Percentiles rank a stretch among this genome's conserved stretches.
phyloP scores from a whole-genome alignment of 2,888 invertebrate genomes.

The Apodemia duryi region DNA sequence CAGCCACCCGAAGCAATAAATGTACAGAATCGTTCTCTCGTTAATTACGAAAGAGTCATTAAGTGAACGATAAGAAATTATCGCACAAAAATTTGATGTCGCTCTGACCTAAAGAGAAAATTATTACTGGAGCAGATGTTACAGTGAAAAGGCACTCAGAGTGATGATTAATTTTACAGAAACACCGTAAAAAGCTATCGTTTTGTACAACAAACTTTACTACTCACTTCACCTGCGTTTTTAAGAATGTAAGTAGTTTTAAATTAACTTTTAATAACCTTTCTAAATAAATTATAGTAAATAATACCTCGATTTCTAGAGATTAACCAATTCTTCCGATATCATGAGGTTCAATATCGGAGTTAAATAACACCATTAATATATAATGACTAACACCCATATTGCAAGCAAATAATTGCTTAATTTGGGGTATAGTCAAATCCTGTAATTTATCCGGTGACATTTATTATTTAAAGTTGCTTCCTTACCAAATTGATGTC shows the following conservation, averaged over 20 bases:
- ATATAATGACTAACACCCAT: too few relatives aligned
- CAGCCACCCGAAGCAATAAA: conserved; percentile 1
- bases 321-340: too few relatives aligned
- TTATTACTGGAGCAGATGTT: conserved; percentile 63
- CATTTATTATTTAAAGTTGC: too few relatives aligned
- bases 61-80: conserved; percentile 29
- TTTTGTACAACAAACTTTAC: conserved; percentile 7
- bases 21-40: conserved; percentile 3
- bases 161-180: conserved; percentile 14
- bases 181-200: conserved; percentile 9
- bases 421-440: too few relatives aligned
- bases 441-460: too few relatives aligned
- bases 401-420: too few relatives aligned
- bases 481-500: too few relatives aligned
- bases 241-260: neutral
- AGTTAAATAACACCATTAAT: too few relatives aligned
- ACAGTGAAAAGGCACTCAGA: conserved; percentile 32
- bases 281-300: neutral
- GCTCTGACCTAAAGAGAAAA: conserved; percentile 39
- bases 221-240: neutral
- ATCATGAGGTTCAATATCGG: too few relatives aligned
- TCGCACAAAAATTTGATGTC: conserved; percentile 25
- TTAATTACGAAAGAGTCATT: conserved; percentile 13
- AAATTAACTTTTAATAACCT: neutral
- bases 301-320: too few relatives aligned